Base-by-base conservation (phyloP, 64 coral and sea anemone species). In the Stylophora pistillata region DNA sequence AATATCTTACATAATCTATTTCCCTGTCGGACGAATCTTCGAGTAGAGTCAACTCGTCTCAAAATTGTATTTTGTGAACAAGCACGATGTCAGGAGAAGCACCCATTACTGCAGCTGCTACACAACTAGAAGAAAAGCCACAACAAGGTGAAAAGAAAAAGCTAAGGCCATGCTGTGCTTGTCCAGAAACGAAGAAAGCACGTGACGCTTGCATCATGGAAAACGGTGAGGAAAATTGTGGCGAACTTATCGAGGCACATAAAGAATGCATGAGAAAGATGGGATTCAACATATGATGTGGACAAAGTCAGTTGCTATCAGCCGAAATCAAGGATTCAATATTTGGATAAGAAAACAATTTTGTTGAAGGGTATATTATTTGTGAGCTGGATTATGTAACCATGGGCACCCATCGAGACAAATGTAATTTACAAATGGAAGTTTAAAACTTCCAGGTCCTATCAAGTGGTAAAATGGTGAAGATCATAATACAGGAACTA, bases 141-240 rank as follows among this genome's bases (percentile, higher is more conserved):
- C 74, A 74, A 74, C 1, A 21, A 64, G 88, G 87, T 15, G 87
- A 93, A 53, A 73, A 92, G 71, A 98, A 98, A 74, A 94, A 94
- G 77, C 72, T 95, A 28, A 98, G 87, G 31, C 86, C 92, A 26
- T 98, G 96, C 16, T 98, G 96, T 53, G 96, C 96, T 68, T 98
- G 96, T 92, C 96, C 96, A 47, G 96, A 94, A 88, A 98, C 96
- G 27, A 98, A 98, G 78, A 98, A 95, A 72, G 78, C 77, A 6
- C 85, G 96, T 27, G 96, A 98, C 86, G 89, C 90, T 32, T 98
- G 96, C 77, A 98, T 98, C 20, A 86, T 98, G 0, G 96, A 98
- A 70, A 78, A 87, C 30, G 96, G 96, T 11, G 96, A 98, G 77
- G 89, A 95, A 60, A 91, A 95, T 37, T 98, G 96, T 59, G 78